Base-by-base conservation (phyloP, 2,113 vertebrate genomes). In the Trematomus loennbergii region DNA sequence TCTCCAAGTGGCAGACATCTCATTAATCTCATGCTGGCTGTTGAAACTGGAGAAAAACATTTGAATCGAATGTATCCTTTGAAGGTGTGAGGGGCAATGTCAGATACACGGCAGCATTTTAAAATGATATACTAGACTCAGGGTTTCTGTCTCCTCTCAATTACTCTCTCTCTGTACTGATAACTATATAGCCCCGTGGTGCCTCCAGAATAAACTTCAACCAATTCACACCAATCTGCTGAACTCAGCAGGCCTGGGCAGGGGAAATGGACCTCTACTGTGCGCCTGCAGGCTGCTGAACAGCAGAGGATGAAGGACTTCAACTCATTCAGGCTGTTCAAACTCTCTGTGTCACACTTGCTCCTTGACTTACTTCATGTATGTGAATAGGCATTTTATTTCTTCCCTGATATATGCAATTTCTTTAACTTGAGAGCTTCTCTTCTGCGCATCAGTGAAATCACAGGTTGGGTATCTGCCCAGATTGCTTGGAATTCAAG, bases 151-250 rank as follows among this genome's bases (percentile, higher is more conserved):
- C 49, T 78, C 50, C 25, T 72, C 46, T 88, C 63, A 50, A 36
- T 69, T 71, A 73, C 57, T 64, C 60, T 65, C 57, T 78, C 72
- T 74, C 72, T 73, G 65, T 40, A 65, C 72, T 63, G 77, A 90
- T 89, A 81, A 87, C 72, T 81, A 63, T 55, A 61, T n/a, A 71
- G 62, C 74, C 68, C 67, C 40, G 43, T 76, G 65, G 55, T 82
- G 88, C 79, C 68, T 81, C 63, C 60, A 54, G 68, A 73, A 50
- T 69, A 84, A 90, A 89, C 81, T 72, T 84, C 65, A 86, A 81
- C 87, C 89, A 86, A 83, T 92, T 91, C 83, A 81, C 89, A 79
- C 68, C 77, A 83, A 89, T 87, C 81, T 83, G 90, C 86, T 83
- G 75, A 86, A 79, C 88, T 79, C 88, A 88, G 86, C 82, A 85